Conservation (phyloP, 1,140 invertebrate genomes). For the Drosophila tsacasi region DNA sequence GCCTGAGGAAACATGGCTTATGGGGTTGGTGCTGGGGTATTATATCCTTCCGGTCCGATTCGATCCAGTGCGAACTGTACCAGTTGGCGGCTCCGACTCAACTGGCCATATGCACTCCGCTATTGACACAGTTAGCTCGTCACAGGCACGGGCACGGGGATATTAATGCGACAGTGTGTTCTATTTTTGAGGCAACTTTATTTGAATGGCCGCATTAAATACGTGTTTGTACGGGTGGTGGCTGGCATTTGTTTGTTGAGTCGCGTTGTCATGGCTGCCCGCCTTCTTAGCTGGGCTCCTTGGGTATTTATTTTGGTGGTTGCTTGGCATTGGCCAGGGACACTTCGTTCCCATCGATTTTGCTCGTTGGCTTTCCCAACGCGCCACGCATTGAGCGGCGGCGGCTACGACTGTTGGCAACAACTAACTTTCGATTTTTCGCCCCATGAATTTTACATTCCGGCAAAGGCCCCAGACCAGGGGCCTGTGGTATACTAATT, state of each 20-base stretch:
- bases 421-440: slow-evolving; percentile 76
- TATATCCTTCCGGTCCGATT: slow-evolving; percentile 3
- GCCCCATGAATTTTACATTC: slow-evolving; percentile 66
- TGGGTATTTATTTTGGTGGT: slow-evolving; percentile 63
- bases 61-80: slow-evolving; percentile 19
- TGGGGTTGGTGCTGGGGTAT: no score
- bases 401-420: slow-evolving; percentile 1
- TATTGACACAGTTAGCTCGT: slow-evolving; percentile 69
- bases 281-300: slow-evolving; percentile 51
- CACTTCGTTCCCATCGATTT: slow-evolving; percentile 66
- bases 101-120: slow-evolving; percentile 52
- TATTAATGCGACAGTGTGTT: slow-evolving; percentile 67
- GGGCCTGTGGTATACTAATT: slow-evolving; percentile 58
- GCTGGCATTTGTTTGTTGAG: slow-evolving; percentile 69
- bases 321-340: slow-evolving; percentile 76
- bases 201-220: slow-evolving; percentile 64
- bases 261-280: slow-evolving; percentile 65
- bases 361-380: slow-evolving; percentile 49
- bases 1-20: slow-evolving; percentile 78
- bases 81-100: slow-evolving; percentile 39
- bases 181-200: slow-evolving; percentile 73
- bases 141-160: slow-evolving; percentile 15
- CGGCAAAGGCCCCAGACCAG: background rate
- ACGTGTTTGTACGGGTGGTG: slow-evolving; percentile 18
- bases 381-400: slow-evolving; percentile 50